Evolutionary conservation across 2,888 invertebrate species (phyloP).

Genomic region (Eugnorisma glareosa): DNA sequence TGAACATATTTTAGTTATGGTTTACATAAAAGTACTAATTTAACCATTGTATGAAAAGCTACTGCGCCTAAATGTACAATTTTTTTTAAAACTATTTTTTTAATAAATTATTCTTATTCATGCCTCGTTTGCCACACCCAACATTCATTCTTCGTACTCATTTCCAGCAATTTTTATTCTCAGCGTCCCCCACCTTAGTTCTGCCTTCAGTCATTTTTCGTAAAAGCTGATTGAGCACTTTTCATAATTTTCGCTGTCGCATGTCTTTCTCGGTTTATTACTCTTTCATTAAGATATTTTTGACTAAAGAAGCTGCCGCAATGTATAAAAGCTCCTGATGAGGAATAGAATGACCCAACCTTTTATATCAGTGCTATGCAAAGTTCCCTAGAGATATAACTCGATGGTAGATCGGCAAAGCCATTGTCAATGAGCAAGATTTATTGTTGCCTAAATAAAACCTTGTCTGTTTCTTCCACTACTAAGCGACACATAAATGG

Average conservation of each 20-base stretch:
- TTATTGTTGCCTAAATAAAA: background rate
- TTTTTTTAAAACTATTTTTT: no score
- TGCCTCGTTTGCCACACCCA: no score
- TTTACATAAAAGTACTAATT: no score
- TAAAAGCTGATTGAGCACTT: background rate
- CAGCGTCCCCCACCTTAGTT: background rate
- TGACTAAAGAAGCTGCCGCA: background rate
- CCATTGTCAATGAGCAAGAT: background rate
- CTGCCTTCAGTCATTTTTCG: background rate
- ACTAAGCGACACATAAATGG: no score
- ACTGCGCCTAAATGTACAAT: no score
- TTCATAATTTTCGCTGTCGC: background rate
- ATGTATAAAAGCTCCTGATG: background rate
- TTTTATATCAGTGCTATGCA: background rate
- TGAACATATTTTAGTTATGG: no score
- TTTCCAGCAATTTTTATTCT: constrained; percentile 2
- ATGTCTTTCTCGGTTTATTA: background rate
- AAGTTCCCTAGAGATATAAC: background rate
- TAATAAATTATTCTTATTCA: no score
- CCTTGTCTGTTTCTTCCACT: no score
- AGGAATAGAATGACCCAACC: background rate
- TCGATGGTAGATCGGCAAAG: background rate
- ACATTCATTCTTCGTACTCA: background rate
- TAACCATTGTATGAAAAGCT: no score
- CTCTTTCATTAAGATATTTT: background rate